Base-by-base conservation (phyloP, 2,113 vertebrate genomes). In the Octodon degus region DNA sequence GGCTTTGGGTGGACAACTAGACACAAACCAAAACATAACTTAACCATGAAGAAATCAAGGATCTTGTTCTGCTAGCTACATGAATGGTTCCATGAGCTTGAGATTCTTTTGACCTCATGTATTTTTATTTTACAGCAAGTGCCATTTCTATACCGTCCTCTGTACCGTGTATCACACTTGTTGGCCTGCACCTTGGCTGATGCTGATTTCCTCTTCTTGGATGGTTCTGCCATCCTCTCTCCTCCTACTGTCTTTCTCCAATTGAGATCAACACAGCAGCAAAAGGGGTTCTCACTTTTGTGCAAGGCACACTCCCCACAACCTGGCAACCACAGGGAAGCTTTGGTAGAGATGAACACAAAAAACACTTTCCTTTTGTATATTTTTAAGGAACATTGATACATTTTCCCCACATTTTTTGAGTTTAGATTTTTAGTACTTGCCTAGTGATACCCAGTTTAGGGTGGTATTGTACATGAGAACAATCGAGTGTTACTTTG, bases 101-200 rank as follows among this genome's bases (percentile, higher is more conserved):
- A 65, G 40, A 63, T 40, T 77, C 6, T 25, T 47, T 50, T 68
- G 80, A 58, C 12, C 50, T 76, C 3, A 2, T 5, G 7, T 20
- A 5, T 60, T 24, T 19, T 25, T 80, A 8, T 83, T 55, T 32
- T 77, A n/a, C 2, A 34, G 22, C 20, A 13, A 30, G 9, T 17
- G 55, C 25, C 40, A 0, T 34, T 40, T 74, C n/a, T 37, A 16
- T 30, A 8, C 22, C 4, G 0, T 11, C 8, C 32, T 50, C 76
- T 32, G 2, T 0, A 2, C 9, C 14, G 40, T 25, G 9, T 1
- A 9, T 25, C 13, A 16, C 25, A 1, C 55, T 58, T 17, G 80
- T 27, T 14, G 58, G 22, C 25, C 7, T 4, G 1, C 0, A 4
- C 34, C n/a, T 84, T 72, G 67, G 67, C 74, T 37, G 58, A 12